These are phyloP conservation scores for Cheiracanthium punctorium DNA, from an alignment of 2,888 invertebrate genomes.

Conservation along the genomic window DNA sequence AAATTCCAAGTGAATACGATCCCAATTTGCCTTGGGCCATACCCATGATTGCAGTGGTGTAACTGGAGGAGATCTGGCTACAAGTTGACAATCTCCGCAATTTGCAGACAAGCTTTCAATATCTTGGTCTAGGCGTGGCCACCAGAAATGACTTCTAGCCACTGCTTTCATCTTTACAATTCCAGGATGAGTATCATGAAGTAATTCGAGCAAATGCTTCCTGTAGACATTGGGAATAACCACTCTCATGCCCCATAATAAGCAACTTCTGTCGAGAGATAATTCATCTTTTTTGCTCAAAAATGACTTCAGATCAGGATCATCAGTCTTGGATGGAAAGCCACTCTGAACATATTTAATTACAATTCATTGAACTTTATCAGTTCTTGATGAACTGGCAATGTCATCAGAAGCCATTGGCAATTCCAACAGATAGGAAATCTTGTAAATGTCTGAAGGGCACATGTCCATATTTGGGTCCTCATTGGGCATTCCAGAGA, in stretches of 20 bases:
- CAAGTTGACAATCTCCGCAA: not conserved
- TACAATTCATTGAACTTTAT: not conserved
- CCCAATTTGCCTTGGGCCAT: not conserved
- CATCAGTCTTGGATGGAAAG: not conserved
- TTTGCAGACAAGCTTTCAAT: not conserved
- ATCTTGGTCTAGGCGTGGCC: not conserved
- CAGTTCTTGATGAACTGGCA: not conserved
- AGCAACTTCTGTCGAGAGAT: not conserved
- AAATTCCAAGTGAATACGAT: no score
- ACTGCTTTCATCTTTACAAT: conserved; percentile 22
- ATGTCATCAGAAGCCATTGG: not conserved
- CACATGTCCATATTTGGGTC: not conserved
- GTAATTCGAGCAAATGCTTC: not conserved
- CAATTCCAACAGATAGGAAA: not conserved
- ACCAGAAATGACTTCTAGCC: conserved; percentile 21
- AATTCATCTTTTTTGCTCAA: conserved; percentile 10
- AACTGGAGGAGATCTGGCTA: not conserved
- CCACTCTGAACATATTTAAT: conserved; percentile 10
- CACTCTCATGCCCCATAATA: conserved; percentile 17
- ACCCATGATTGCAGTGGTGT: conserved; percentile 6
- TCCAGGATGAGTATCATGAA: conserved; percentile 16
- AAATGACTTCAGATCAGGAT: conserved; percentile 10
- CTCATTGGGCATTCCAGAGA: not conserved
- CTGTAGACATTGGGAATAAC: not conserved
- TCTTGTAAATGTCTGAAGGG: not conserved